phyloP scores from a whole-genome alignment of 1,140 invertebrate species.

The Caligus rogercresseyi region DNA sequence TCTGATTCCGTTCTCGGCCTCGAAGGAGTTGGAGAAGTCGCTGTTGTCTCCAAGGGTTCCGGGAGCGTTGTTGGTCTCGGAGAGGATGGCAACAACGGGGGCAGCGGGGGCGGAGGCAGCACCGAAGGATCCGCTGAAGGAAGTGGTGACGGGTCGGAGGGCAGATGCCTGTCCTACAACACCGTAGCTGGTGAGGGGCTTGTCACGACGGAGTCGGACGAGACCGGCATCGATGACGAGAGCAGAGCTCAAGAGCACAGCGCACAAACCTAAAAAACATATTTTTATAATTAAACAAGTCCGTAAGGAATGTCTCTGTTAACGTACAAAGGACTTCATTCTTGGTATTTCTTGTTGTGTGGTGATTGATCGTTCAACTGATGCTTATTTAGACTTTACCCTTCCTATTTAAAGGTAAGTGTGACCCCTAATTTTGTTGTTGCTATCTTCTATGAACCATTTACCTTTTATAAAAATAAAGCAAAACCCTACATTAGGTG shows the following conservation, averaged over 20 bases:
- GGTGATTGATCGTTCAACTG: not conserved
- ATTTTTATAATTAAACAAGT: not conserved
- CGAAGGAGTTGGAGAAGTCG: not conserved
- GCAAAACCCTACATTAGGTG: not conserved
- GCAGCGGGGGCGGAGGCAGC: not conserved
- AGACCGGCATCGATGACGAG: not conserved
- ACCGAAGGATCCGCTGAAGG: not conserved
- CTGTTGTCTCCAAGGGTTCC: not conserved
- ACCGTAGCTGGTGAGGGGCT: not conserved
- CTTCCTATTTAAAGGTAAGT: not conserved
- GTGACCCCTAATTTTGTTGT: not conserved
- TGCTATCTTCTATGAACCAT: not conserved
- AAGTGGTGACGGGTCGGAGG: not conserved
- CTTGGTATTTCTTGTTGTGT: not conserved
- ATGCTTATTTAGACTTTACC: not conserved
- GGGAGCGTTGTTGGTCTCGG: not conserved
- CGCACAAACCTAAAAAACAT: not conserved
- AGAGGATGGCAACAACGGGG: not conserved
- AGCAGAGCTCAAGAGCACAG: not conserved
- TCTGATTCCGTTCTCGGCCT: slow-evolving; percentile 3
- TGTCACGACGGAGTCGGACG: not conserved
- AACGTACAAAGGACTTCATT: not conserved
- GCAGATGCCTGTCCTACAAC: not conserved
- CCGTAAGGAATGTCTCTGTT: not conserved
- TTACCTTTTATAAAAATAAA: not conserved